Base-by-base conservation (phyloP, 2,888 invertebrate genomes). In the Cerceris rybyensis region DNA sequence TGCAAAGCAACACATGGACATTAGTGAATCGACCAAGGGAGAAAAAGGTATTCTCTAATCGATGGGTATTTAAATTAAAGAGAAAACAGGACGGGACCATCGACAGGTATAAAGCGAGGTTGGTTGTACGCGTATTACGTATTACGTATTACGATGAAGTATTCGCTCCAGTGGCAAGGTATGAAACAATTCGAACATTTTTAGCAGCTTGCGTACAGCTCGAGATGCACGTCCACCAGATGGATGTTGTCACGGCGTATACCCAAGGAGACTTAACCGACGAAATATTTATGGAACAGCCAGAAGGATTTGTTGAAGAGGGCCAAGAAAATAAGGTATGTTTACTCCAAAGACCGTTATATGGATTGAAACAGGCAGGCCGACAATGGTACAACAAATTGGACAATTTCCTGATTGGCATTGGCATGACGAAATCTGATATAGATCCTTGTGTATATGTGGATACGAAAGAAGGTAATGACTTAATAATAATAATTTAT, bases 211-310 rank as follows among this genome's bases (percentile, higher is more conserved):
- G 75, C 0, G 84, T 80, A 1, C 73, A 81, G 41, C 69, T 81
- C 13, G 76, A 81, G 57, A 82, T 84, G 80, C 49, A 84, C 58
- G 70, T 85, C 0, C 83, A 86, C 64, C 86, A 86, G 43, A 81
- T 86, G 82, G 84, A 84, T 39, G 82, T 86, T 0, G 17, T 79
- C 14, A 58, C 78, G 9, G 46, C 82, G 0, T 80, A 80, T 49
- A 52, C 78, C 0, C 75, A 81, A 75, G 81, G 77, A 7, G 73
- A 81, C 2, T 54, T 81, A 6, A 0, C 49, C 14, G 79, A 79
- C 9, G 70, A 76, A 9, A 58, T 79, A 8, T 77, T 70, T 16
- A 78, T 82, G 68, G 60, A 75, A 55, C 79, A 79, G 54, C 83
- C 77, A 14, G 54, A 77, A 39, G 57, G 72, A 63, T 79, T 77